Base-by-base conservation (phyloP, 1,140 invertebrate genomes). In the Gonatopus flavifemur region DNA sequence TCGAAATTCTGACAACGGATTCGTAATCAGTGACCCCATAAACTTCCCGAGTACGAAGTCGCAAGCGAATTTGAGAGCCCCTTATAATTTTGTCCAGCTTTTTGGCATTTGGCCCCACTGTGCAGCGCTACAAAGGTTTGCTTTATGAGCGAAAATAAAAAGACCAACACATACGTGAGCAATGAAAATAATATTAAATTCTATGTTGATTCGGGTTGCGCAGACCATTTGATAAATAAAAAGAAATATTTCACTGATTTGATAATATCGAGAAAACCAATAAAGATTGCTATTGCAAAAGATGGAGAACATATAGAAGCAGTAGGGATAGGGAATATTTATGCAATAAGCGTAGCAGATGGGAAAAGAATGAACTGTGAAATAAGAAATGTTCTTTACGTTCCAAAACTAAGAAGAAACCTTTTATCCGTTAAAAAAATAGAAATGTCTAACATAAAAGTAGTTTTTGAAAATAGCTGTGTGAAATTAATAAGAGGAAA, bases 181-280 rank as follows among this genome's bases (percentile, higher is more conserved):
- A n/a, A n/a, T n/a, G n/a, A n/a, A n/a, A n/a, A n/a, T n/a, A n/a
- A n/a, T n/a, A n/a, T n/a, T n/a, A n/a, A n/a, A n/a, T n/a, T n/a
- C n/a, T n/a, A n/a, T n/a, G n/a, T n/a, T n/a, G 70, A 70, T 42
- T 72, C 69, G 20, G 68, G 68, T 31, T 67, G 67, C 35, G 61
- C 68, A 1, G 65, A 71, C 33, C 61, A 72, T 39, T 41, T 64
- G 18, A 57, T 68, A 28, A 69, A 66, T 16, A 55, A 61, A 18
- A 52, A 59, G 6, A 47, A 55, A 36, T 39, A 62, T 19, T 62
- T 70, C 39, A 13, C 28, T n/a, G 57, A 63, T 35, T 55, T 39
- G 32, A 47, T 43, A 47, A 22, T 12, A 13, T 30, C 53, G 25
- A 22, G 52, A 10, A 32, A 24, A n/a, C 31, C 30, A 3, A 42